A percentile compares a stretch with the other conserved stretches of the same genome.
These are phyloP conservation scores for Phortica okadai DNA, from an alignment of 2,888 invertebrate species.

Conservation along the genomic window DNA sequence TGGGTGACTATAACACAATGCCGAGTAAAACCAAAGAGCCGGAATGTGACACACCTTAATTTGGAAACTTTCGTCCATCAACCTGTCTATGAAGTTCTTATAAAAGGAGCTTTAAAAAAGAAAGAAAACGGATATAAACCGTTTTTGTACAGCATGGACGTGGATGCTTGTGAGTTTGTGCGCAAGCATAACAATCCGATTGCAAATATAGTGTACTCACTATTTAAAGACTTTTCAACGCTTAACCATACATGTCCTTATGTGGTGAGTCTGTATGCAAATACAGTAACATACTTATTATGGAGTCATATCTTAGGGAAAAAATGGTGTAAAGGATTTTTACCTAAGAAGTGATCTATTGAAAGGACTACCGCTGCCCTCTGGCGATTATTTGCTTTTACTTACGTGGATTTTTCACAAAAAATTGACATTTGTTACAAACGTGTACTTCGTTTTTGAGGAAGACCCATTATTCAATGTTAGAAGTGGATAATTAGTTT, in stretches of 20 bases:
- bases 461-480: neutral
- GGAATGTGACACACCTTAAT: slow-evolving; percentile 33
- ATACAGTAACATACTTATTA: neutral
- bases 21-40: slow-evolving; percentile 39
- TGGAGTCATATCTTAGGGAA: neutral
- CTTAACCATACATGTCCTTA: slow-evolving; percentile 29
- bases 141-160: neutral
- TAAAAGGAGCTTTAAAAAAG: slow-evolving; percentile 3
- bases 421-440: slow-evolving; percentile 4
- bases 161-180: slow-evolving; percentile 19
- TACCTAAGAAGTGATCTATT: neutral
- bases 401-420: slow-evolving; percentile 1
- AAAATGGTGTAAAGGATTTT: slow-evolving; percentile 17
- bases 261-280: neutral
- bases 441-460: slow-evolving; percentile 16
- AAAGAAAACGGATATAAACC: slow-evolving; percentile 37
- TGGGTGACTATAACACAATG: slow-evolving; percentile 36
- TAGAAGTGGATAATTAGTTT: too few relatives aligned
- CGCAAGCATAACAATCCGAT: neutral
- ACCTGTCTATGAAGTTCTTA: slow-evolving; percentile 20
- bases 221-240: neutral
- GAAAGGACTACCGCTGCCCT: neutral
- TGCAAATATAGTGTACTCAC: neutral
- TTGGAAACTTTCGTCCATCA: slow-evolving; percentile 35
- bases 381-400: slow-evolving; percentile 19